phyloP scores from a whole-genome alignment of 2,113 vertebrate species.

The Glareola pratincola region DNA sequence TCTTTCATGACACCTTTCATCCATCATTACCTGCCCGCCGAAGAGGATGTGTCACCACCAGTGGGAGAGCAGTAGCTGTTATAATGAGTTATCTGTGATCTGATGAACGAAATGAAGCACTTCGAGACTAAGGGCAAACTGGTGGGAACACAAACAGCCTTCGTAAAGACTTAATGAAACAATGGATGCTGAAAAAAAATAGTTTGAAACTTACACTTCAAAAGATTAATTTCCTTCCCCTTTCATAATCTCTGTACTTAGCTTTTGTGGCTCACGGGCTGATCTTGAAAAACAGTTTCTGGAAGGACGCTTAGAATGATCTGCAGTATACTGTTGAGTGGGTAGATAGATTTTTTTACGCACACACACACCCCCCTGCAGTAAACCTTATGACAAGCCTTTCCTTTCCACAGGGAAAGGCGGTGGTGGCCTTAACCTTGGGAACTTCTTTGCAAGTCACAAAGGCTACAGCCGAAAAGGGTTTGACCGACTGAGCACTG shows the following conservation, averaged over 20 bases:
- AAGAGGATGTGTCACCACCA: conserved; percentile 10
- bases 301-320: neutral
- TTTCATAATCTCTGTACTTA: neutral
- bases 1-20: neutral
- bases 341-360: neutral
- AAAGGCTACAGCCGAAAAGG: conserved; percentile 93
- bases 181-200: neutral
- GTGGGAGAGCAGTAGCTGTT: neutral
- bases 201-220: neutral
- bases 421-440: conserved; percentile 86
- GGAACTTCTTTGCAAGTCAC: conserved; percentile 92
- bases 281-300: neutral
- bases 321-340: neutral
- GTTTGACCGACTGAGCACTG: conserved; percentile 94
- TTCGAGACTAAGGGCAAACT: neutral
- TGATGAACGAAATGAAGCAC: neutral
- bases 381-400: neutral
- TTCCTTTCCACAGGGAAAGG: conserved; percentile 81
- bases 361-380: too few species aligned
- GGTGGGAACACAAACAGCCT: neutral
- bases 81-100: neutral
- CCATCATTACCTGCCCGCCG: neutral
- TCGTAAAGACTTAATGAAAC: neutral
- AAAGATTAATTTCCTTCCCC: neutral
- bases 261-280: neutral